Evolutionary conservation across 2,797 vertebrate species (phyloP), one percentile per base, ranked within the genome.

Genomic region (Sebastes hopkinsi): DNA sequence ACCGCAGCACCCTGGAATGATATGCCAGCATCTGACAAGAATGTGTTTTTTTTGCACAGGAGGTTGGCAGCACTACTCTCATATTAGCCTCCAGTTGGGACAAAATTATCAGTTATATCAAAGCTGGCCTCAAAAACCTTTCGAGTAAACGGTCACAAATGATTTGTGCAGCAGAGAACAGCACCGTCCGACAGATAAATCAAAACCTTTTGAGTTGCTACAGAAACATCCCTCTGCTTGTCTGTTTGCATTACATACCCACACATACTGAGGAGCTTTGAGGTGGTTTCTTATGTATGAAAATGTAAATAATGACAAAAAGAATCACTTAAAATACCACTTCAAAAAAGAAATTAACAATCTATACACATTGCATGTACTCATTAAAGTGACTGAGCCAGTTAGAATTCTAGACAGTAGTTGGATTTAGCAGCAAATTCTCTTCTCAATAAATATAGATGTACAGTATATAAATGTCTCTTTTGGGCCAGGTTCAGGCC

Each of bases 371-470:
- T 93, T 95, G 94, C 92, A 94, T 95, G 93, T 94, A 82, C 90
- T 94, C 89, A 80, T 94, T 95, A 95, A 95, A 95, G 94, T 95
- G 94, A 95, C 94, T 90, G 94, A 95, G 94, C 86, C 94, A 80
- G 93, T 94, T 95, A 94, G 92, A 92, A 90, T 89, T 94, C 97
- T 97, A 97, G 95, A 98, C 98, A 98, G 97, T 97, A 99, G 97
- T 98, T 97, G 95, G 89, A 90, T 96, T 97, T 98, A 99, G 98
- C 98, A 98, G 98, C 98, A 98, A 92, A 96, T 92, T 92, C 85
- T 90, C 92, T 91, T 97, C 94, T 96, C 96, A 98, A 98, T 98
- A 99, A 98, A 99, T 98, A 95, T 97, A 97, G 97, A 97, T 97
- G 96, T 96, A 96, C 90, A 93, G 89, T 96, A 92, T 93, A 92